phyloP scores from a whole-genome alignment of 2,888 invertebrate species.

The Caenorhabditis becei region DNA sequence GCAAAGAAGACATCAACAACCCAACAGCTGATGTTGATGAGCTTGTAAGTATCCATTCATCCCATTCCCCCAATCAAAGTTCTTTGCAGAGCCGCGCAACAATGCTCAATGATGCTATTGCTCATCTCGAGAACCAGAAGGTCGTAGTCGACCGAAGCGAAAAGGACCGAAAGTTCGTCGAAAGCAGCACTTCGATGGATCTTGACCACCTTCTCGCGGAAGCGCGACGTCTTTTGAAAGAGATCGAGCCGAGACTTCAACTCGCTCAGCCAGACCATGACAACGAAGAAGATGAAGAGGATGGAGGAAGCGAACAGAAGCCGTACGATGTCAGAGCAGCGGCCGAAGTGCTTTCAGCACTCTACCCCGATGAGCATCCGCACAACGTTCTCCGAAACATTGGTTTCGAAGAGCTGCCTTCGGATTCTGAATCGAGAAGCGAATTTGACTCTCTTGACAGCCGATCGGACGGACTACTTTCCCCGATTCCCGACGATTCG shows the following conservation, averaged over 20 bases:
- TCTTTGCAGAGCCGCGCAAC: constrained; percentile 68
- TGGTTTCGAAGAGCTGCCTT: constrained; percentile 71
- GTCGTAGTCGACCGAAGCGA: constrained; percentile 66
- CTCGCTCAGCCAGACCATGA: constrained; percentile 57
- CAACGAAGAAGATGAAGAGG: constrained; percentile 62
- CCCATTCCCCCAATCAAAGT: not conserved
- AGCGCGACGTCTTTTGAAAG: constrained; percentile 63
- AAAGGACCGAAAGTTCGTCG: constrained; percentile 65
- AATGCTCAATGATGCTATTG: constrained; percentile 67
- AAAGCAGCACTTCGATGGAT: constrained; percentile 70
- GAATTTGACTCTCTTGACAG: constrained; percentile 70
- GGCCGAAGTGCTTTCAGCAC: constrained; percentile 78
- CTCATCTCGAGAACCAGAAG: constrained; percentile 71
- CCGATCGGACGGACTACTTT: constrained; percentile 70
- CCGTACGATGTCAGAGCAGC: constrained; percentile 78
- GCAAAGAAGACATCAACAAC: constrained; percentile 66
- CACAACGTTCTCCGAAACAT: constrained; percentile 76
- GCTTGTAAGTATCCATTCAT: constrained; percentile 50
- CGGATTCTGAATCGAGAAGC: constrained; percentile 69
- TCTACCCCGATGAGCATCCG: constrained; percentile 78
- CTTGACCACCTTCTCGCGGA: constrained; percentile 62
- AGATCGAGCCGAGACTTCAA: constrained; percentile 59
- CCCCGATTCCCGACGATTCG: constrained; percentile 74
- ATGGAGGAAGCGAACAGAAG: constrained; percentile 62
- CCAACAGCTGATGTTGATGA: constrained; percentile 51